These are phyloP conservation scores for Cantharis rufa DNA, from an alignment of 2,888 invertebrate genomes.

Conservation along the genomic window DNA sequence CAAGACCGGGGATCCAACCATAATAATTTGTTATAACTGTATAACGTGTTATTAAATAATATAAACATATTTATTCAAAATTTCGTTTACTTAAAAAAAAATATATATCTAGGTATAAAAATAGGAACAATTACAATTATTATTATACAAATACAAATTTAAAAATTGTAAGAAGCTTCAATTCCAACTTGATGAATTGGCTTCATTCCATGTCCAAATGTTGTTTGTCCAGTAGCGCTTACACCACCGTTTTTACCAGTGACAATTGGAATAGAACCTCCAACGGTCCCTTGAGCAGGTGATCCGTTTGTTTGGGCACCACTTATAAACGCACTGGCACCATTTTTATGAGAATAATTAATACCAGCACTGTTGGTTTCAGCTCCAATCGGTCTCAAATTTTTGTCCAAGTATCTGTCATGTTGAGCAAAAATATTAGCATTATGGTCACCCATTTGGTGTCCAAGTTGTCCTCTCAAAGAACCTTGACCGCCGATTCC, in stretches of 20 bases:
- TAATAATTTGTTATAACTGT: no score
- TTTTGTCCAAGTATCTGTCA: constrained; percentile 7
- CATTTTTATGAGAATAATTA: constrained; percentile 7
- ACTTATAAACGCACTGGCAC: constrained; percentile 11
- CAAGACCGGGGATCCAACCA: no score
- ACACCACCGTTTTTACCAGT: not conserved
- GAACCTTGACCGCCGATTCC: constrained; percentile 14
- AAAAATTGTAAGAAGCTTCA: not conserved
- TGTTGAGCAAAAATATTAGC: constrained; percentile 6
- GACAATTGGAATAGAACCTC: constrained; percentile 16
- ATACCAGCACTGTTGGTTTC: constrained; percentile 9
- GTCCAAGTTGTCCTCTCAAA: not conserved
- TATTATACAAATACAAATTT: not conserved
- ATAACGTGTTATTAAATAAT: no score
- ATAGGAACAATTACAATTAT: not conserved
- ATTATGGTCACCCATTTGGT: constrained; percentile 1
- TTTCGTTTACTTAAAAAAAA: no score
- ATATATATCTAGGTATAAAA: not conserved
- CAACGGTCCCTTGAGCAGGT: constrained; percentile 7
- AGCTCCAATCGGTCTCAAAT: constrained; percentile 11
- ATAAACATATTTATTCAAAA: no score
- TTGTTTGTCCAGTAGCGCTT: constrained; percentile 4
- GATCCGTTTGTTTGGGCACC: constrained; percentile 6
- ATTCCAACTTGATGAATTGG: constrained; percentile 8
- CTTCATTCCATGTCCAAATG: not conserved